Evolutionary conservation across 2,113 vertebrate species (phyloP).

Genomic region (Hyperoodon ampullatus): DNA sequence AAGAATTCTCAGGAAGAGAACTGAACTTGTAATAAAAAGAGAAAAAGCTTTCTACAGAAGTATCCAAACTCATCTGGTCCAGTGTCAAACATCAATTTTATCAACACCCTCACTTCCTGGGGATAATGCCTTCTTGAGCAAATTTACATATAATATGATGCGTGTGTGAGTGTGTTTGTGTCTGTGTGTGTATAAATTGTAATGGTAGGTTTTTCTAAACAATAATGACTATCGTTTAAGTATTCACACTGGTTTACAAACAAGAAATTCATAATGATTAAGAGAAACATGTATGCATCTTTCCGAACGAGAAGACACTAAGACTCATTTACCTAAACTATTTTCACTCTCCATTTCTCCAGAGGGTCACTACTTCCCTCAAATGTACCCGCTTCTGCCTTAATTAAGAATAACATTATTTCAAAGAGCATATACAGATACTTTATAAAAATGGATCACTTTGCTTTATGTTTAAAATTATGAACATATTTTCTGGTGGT

Average conservation of each 20-base stretch:
- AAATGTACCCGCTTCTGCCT: constrained; percentile 55
- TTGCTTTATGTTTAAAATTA: constrained; percentile 33
- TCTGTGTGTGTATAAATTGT: not conserved
- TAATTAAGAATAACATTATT: constrained; percentile 73
- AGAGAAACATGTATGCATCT: not conserved
- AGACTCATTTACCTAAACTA: constrained; percentile 47
- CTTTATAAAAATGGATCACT: constrained; percentile 18
- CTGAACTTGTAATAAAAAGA: not conserved
- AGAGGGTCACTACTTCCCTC: constrained; percentile 72
- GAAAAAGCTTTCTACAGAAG: not conserved
- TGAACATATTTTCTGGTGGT: not conserved
- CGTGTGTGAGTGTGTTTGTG: not conserved
- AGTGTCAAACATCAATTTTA: not conserved
- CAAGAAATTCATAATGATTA: constrained; percentile 24
- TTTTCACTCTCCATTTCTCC: constrained; percentile 39
- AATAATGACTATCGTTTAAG: not conserved
- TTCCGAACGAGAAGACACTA: not conserved
- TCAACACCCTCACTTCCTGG: not conserved
- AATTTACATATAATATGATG: not conserved
- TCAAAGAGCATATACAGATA: not conserved
- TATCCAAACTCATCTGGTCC: not conserved
- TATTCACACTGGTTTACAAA: constrained; percentile 36
- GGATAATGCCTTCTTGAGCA: not conserved
- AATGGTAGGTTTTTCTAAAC: not conserved
- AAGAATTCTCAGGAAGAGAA: not conserved